Evolutionary conservation across 2,888 invertebrate genomes (phyloP), one percentile per base, ranked within the genome.

Genomic region (Diploptera punctata): DNA sequence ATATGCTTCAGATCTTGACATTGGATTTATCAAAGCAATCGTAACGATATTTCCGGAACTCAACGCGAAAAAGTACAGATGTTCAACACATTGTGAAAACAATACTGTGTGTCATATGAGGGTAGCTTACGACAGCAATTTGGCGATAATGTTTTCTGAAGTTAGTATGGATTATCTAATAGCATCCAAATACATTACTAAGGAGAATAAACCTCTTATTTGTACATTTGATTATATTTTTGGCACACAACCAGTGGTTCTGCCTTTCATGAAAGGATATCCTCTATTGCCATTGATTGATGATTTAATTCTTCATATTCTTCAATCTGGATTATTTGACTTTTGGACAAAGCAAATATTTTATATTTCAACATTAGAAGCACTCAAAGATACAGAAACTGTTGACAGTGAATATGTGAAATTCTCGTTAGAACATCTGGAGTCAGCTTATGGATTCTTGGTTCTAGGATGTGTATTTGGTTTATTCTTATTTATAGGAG

Each of bases 291-390:
- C 18, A 16, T 21, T 24, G 3, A 26, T 43, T 2, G 38, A 65
- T n/a, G 47, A 3, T n/a, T 10, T 65, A 2, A 65, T 65, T n/a
- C 44, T 9, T 29, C n/a, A n/a, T 44, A 29, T 29, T 19, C 18
- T 43, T 26, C 44, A 65, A 38, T 19, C 47, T 16, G 65, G 65
- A n/a, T 19, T 65, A 3, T 33, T 65, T 24, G 65, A 65, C 1
- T 24, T 44, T 19, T 65, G 65, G 65, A 7, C 7, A 10, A 10
- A 10, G 10, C 10, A 33, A 5, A 5, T 33, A 5, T 7, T 7
- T 5, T 33, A 33, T 33, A 33, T 33, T 33, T 33, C 33, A 5
- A 33, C 33, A 5, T 33, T 33, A 10, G 33, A 33, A 10, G 33
- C 33, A 7, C 33, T 33, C 7, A 33, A 33, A 33, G 33, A 33